phyloP scores from a whole-genome alignment of 2,797 vertebrate species.

The Trematomus bernacchii region DNA sequence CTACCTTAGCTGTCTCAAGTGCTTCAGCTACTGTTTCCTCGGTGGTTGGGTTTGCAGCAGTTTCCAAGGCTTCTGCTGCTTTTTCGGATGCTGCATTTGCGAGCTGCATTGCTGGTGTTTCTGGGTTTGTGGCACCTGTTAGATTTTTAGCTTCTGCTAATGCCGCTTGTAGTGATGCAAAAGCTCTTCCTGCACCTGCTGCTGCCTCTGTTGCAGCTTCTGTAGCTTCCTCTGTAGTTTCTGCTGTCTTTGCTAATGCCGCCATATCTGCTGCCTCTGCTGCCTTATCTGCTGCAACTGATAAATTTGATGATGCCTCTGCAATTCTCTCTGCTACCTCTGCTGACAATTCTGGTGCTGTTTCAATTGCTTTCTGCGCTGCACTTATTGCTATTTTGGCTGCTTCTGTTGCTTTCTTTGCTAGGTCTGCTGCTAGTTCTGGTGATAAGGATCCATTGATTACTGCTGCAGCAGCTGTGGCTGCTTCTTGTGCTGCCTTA shows the following conservation, averaged over 20 bases:
- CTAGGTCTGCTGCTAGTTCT: too few relatives aligned
- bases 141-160: background rate
- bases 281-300: constrained; percentile 12
- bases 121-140: background rate
- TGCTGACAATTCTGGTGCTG: too few relatives aligned
- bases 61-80: background rate
- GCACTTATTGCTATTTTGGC: too few relatives aligned
- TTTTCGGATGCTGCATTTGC: background rate
- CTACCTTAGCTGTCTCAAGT: too few relatives aligned
- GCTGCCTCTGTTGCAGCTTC: background rate
- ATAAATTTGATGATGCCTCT: background rate
- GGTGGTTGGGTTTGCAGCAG: background rate
- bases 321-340: too few relatives aligned
- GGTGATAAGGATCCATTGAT: too few relatives aligned
- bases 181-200: background rate
- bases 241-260: constrained; percentile 1
- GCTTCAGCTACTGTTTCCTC: background rate
- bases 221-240: background rate
- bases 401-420: too few relatives aligned
- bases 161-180: background rate
- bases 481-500: constrained; percentile 22
- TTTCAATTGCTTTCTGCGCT: too few relatives aligned
- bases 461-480: background rate
- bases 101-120: too few relatives aligned
- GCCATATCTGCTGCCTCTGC: background rate